These are phyloP conservation scores for Bufo gargarizans DNA, from an alignment of 2,113 vertebrate species.

Conservation along the genomic window DNA sequence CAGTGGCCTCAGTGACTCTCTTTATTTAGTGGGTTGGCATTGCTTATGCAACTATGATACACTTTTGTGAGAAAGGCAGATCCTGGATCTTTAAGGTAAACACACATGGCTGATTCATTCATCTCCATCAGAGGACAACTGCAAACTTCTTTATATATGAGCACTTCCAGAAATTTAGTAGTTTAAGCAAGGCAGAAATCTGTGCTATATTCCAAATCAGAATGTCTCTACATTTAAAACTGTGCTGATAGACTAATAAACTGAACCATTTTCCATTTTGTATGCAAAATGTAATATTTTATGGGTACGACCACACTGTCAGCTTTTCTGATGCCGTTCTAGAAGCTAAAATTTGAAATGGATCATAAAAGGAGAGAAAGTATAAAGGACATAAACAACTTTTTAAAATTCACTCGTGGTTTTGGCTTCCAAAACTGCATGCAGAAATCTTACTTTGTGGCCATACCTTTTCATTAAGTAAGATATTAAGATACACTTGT, in stretches of 20 bases:
- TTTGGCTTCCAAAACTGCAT: too few relatives aligned
- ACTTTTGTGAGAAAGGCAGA: not conserved
- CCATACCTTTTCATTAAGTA: too few relatives aligned
- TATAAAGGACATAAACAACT: too few relatives aligned
- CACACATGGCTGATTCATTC: not conserved
- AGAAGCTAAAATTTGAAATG: too few relatives aligned
- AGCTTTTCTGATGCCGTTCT: not conserved
- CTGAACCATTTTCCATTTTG: too few relatives aligned
- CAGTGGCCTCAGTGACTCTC: not conserved
- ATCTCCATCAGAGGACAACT: not conserved
- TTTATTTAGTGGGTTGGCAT: not conserved
- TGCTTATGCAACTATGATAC: not conserved
- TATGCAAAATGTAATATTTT: too few relatives aligned
- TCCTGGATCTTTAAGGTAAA: slow-evolving; percentile 7
- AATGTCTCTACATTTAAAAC: not conserved
- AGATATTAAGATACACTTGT: too few relatives aligned
- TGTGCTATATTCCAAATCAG: not conserved
- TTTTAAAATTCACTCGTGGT: too few relatives aligned
- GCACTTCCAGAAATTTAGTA: not conserved
- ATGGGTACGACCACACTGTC: too few relatives aligned
- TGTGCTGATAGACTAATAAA: too few relatives aligned
- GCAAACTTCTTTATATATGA: not conserved
- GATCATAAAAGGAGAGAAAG: too few relatives aligned
- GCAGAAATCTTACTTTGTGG: too few relatives aligned
- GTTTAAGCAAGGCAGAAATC: not conserved